These are phyloP conservation scores for Melipona beecheii DNA, from an alignment of 2,888 invertebrate genomes.

Conservation along the genomic window DNA sequence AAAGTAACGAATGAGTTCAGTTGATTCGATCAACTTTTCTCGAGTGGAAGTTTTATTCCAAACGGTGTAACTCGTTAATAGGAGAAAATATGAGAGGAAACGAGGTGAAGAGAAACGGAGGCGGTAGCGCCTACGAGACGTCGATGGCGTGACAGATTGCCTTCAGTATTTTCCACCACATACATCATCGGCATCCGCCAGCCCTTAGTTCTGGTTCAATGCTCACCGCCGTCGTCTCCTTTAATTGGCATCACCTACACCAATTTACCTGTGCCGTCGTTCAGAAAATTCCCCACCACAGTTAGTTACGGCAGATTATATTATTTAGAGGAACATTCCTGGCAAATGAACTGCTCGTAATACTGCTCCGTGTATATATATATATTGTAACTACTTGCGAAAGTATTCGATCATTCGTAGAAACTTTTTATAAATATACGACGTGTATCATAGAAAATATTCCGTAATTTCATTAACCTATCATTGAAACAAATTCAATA, in stretches of 20 bases:
- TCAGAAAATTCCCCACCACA: slow-evolving; percentile 55
- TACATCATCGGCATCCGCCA: slow-evolving; percentile 81
- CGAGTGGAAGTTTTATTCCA: background rate
- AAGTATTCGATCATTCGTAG: too few relatives aligned
- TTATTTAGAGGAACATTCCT: slow-evolving; percentile 26
- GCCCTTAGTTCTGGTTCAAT: slow-evolving; percentile 80
- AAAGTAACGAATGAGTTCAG: too few relatives aligned
- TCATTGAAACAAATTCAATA: too few relatives aligned
- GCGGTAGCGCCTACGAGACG: slow-evolving; percentile 74
- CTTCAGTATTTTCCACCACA: slow-evolving; percentile 83
- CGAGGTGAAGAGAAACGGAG: slow-evolving; percentile 38
- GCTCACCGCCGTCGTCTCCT: slow-evolving; percentile 76
- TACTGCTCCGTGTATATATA: background rate
- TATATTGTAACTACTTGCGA: background rate
- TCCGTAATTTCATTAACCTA: too few relatives aligned
- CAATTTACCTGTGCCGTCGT: slow-evolving; percentile 63
- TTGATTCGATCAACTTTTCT: too few relatives aligned
- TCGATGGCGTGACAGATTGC: slow-evolving; percentile 83
- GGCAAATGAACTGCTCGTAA: slow-evolving; percentile 8
- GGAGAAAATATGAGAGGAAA: slow-evolving; percentile 5
- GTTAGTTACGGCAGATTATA: slow-evolving; percentile 41
- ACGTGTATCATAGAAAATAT: too few relatives aligned
- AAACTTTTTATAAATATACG: too few relatives aligned
- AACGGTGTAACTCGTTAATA: background rate
- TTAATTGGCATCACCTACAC: slow-evolving; percentile 80